Evolutionary conservation across 2,888 invertebrate species (phyloP), one percentile per base, ranked within the genome.

Genomic region (Cheilosia soror): DNA sequence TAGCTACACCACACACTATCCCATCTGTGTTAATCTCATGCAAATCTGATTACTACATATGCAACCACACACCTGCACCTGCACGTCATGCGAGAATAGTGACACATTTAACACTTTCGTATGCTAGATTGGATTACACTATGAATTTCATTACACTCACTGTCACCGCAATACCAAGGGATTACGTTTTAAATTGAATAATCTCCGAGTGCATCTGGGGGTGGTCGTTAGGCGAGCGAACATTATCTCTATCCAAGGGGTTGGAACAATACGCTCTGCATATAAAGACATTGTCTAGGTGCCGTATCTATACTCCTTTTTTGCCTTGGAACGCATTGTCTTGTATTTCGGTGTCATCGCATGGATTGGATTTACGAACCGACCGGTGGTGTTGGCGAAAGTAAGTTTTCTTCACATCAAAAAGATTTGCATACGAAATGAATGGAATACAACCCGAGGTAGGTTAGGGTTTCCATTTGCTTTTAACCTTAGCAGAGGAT

Each of bases 131-230:
- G 83, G 83, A 84, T 84, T 84, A 79, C 79, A 84, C 68, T 69
- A 75, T 84, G 79, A 79, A 84, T 84, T 84, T 75, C 83, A 84
- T 84, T 84, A 73, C 63, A 55, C 63, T 84, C 79, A 65, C 68
- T 84, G 79, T 84, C 83, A 75, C 79, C 83, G 63, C 72, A 83
- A 83, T 78, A 78, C 66, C 66, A 13, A 33, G 62, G 73, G 83
- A 83, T 83, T 83, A 83, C 83, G 55, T 73, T 78, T 79, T 78
- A 83, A 83, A 83, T 83, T 83, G 83, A 83, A 83, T 83, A 83
- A 83, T 83, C 78, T 68, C 62, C 66, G 37, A 42, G 72, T 68
- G 68, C 78, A 72, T 78, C 77, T 77, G 72, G 55, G 55, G 53
- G 72, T 42, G 71, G 53, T 40, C 25, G 7, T 20, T 7, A 33